Evolutionary conservation across 2,797 vertebrate genomes (phyloP).

Genomic region (Fundulus diaphanus): DNA sequence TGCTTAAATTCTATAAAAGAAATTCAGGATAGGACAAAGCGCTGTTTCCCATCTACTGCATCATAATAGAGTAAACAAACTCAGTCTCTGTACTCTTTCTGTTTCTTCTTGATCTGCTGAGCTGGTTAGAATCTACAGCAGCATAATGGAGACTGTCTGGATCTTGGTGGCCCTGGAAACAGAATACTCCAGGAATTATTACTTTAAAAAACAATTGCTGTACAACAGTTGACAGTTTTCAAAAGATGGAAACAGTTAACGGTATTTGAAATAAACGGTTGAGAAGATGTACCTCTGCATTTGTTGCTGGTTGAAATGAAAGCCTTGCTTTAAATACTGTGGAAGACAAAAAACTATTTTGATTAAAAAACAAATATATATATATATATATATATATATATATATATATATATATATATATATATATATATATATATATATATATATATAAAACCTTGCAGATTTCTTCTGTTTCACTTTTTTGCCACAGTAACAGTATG

Average conservation of each 20-base stretch:
- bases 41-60: neutral
- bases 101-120: neutral
- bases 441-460: neutral
- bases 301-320: neutral
- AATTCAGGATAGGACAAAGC: neutral
- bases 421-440: neutral
- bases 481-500: neutral
- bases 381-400: no score
- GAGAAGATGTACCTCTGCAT: neutral
- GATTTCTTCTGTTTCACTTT: neutral
- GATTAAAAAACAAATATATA: fast-evolving
- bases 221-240: neutral
- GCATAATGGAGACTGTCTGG: neutral
- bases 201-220: no score
- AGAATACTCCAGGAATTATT: neutral
- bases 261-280: neutral
- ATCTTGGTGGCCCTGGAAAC: neutral
- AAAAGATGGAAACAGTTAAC: no score
- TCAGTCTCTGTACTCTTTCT: neutral
- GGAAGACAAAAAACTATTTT: neutral
- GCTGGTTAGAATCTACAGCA: neutral
- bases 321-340: neutral
- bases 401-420: no score
- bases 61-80: slow-evolving; percentile 5
- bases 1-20: no score